Percentiles rank a stretch among this genome's conserved stretches.
These are phyloP conservation scores for Siniperca chuatsi DNA, from an alignment of 2,113 vertebrate genomes.

Conservation along the genomic window DNA sequence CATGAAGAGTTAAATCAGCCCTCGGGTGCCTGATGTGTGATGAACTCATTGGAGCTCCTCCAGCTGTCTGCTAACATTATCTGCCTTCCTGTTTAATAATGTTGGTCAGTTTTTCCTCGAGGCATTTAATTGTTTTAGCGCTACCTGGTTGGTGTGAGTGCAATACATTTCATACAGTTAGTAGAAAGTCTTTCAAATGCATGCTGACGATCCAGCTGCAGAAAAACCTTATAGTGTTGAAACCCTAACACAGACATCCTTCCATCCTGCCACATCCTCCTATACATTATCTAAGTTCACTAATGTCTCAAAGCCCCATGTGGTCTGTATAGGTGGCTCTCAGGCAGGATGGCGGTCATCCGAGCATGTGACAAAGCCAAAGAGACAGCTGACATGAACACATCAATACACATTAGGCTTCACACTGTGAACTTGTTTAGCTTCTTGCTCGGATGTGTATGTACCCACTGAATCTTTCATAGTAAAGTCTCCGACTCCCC, in stretches of 20 bases:
- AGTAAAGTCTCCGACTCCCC: background rate
- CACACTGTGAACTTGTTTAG: conserved; percentile 13
- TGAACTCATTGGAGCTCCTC: conserved; percentile 55
- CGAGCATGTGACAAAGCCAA: conserved; percentile 21
- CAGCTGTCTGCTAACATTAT: conserved; percentile 65
- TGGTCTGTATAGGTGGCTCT: conserved; percentile 4
- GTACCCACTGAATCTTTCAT: background rate
- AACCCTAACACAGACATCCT: background rate
- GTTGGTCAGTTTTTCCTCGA: conserved; percentile 38
- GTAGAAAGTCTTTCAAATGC: background rate
- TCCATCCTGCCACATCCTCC: background rate
- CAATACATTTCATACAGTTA: conserved; percentile 2
- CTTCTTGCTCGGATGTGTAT: conserved; percentile 11
- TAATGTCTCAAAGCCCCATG: conserved; percentile 10
- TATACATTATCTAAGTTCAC: background rate
- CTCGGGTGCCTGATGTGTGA: conserved; percentile 43
- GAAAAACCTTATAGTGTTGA: background rate
- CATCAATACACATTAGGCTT: conserved; percentile 53
- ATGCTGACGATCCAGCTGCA: background rate
- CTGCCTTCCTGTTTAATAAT: conserved; percentile 27
- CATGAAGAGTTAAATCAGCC: conserved; percentile 61
- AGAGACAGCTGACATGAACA: conserved; percentile 60
- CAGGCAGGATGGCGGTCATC: conserved; percentile 22
- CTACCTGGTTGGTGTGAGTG: conserved; percentile 18
- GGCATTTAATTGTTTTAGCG: conserved; percentile 61